Evolutionary conservation across 1,140 invertebrate genomes (phyloP).

Genomic region (Schlechtendalia chinensis): DNA sequence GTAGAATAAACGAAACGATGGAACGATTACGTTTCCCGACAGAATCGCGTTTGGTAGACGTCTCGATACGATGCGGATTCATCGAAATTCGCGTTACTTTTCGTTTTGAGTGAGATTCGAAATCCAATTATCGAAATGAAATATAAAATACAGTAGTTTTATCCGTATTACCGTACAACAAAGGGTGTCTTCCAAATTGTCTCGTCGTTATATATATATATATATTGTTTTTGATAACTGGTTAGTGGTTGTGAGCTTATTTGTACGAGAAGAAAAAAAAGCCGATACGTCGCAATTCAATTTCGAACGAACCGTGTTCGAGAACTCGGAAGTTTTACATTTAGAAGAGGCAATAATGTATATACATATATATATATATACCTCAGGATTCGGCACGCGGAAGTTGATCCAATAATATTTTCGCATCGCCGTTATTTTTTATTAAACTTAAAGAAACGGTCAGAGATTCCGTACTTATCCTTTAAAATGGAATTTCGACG

Average conservation of each 20-base stretch:
- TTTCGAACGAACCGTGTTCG: neutral
- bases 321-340: conserved; percentile 4
- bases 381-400: too few species aligned
- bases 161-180: neutral
- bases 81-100: neutral
- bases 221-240: neutral
- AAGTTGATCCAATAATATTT: neutral
- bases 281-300: neutral
- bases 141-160: neutral
- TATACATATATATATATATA: too few species aligned
- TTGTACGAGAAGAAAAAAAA: neutral
- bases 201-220: too few species aligned
- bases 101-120: neutral
- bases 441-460: neutral
- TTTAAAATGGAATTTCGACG: conserved; percentile 8
- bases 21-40: too few species aligned
- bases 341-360: neutral
- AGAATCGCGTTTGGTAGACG: too few species aligned
- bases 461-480: neutral
- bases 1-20: too few species aligned
- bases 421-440: neutral
- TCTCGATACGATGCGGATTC: too few species aligned
- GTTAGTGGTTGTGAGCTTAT: neutral
- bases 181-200: neutral
- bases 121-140: neutral